Base-by-base conservation (phyloP, 2,888 invertebrate genomes). In the Panzeria rudis region DNA sequence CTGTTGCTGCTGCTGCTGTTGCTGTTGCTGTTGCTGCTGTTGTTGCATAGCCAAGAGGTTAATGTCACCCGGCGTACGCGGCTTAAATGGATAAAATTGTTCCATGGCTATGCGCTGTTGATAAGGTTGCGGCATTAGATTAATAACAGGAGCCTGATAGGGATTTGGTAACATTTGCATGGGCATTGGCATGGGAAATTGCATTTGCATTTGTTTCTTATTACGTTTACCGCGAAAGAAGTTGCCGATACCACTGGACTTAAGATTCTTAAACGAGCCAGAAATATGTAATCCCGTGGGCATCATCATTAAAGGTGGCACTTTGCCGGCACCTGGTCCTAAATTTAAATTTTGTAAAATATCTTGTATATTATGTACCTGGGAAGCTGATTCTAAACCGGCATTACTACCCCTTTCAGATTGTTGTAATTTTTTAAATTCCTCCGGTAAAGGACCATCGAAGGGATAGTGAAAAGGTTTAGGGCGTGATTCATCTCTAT, bases 1-100 rank as follows among this genome's bases (percentile, higher is more conserved):
- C 80, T 92, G 93, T 47, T 92, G 93, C 35, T 85, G 85, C n/a
- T 85, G 76, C 41, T 87, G 82, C 17, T 56, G 54, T 7, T 56
- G 62, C 8, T 64, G 68, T 35, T 87, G 44, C 50, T 92, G 93
- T n/a, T 56, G 54, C n/a, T 56, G 62, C 8, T 64, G 68, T 35
- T 87, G 44, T 50, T 92, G 93, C 52, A 95, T 94, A 3, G 96
- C 96, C 87, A 96, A 89, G 52, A 96, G 92, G 92, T 96, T 96
- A 0, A 96, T 94, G 77, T 96, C 96, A 44, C 95, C 94, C 0
- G 96, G 96, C 86, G 94, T 95, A 81, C 95, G 94, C 0, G 96
- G 96, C 89, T 96, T 96, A 88, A 94, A 96, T 2, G 93, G 94
- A 89, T 94, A 94, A 86, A 96, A 94, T 20, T 96, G 96, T 90